These are phyloP conservation scores for Megalops atlanticus DNA, from an alignment of 2,113 vertebrate species.

Conservation along the genomic window DNA sequence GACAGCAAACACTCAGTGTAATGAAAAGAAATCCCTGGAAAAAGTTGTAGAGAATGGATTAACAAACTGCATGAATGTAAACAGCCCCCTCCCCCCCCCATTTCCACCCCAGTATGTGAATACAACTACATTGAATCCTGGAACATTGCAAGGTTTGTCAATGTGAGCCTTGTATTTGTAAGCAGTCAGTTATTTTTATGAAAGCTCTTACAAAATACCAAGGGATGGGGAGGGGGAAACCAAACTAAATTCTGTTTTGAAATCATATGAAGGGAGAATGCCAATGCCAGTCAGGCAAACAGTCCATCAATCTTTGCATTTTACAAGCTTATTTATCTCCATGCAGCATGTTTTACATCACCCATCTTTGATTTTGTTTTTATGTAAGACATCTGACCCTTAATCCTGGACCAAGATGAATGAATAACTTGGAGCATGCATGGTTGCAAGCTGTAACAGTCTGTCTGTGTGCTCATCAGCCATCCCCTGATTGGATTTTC, in stretches of 20 bases:
- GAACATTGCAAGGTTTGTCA: not conserved
- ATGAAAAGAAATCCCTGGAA: not conserved
- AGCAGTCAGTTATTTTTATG: slow-evolving; percentile 11
- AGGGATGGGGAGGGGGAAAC: no score
- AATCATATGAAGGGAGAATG: no score
- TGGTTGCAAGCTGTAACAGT: not conserved
- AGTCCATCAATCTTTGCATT: not conserved
- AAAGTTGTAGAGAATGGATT: not conserved
- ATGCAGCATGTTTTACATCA: not conserved
- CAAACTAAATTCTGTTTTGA: no score
- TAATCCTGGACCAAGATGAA: not conserved
- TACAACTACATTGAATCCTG: not conserved
- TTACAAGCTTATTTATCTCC: not conserved
- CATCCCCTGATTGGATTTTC: not conserved
- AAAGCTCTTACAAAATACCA: not conserved
- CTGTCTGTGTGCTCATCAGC: not conserved
- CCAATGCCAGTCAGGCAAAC: no score
- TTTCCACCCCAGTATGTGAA: not conserved
- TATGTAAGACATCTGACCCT: no score
- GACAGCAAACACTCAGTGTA: not conserved
- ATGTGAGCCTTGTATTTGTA: not conserved
- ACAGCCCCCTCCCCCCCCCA: not conserved
- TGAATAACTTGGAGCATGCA: not conserved
- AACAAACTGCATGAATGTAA: not conserved
- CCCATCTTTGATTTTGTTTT: not conserved